Base-by-base conservation (phyloP, 2,888 invertebrate genomes). In the Anagyrus pseudococci region DNA sequence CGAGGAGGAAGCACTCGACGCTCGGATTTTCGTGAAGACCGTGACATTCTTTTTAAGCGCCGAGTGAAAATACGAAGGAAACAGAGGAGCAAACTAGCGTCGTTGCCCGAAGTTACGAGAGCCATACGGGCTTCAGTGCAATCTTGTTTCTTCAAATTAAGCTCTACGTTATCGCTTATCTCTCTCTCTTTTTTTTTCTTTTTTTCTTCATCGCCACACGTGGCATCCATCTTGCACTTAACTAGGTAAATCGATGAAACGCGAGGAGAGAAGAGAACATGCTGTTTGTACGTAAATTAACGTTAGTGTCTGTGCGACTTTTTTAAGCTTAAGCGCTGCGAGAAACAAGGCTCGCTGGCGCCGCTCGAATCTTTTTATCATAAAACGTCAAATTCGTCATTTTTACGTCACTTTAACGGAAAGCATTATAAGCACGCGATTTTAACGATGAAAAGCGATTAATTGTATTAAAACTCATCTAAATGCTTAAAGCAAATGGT, bases 261-360 rank as follows among this genome's bases (percentile, higher is more conserved):
- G 50, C 49, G n/a, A 50, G n/a, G 17, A 33, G 41, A 54, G 52
- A 10, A 29, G 41, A 49, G 48, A 22, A 63, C 54, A 55, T 49
- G 59, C 56, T 53, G 59, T 60, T 60, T 52, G 60, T 60, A 59
- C 46, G 59, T 59, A 57, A 57, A 57, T 37, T 10, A 37, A 37
- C 15, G 33, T n/a, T 59, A 37, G 47, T 29, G 19, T 26, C 25
- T 37, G 46, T 58, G 46, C 22, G 46, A 41, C 47, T 26, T 40
- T 29, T 49, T 22, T 43, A 50, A 29, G 20, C 40, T n/a, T 10
- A 22, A 8, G 22, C 53, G 17, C 19, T 22, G 23, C n/a, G 22
- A 22, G 8, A 23, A 41, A 2, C 15, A 3, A 50, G 37, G 22
- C 2, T 13, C 41, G 33, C 41, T 40, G 19, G 22, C 26, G 33